Percentiles rank a stretch among this genome's conserved stretches.
Conservation (phyloP, 2,888 invertebrate species). For the Agrotis ipsilon region DNA sequence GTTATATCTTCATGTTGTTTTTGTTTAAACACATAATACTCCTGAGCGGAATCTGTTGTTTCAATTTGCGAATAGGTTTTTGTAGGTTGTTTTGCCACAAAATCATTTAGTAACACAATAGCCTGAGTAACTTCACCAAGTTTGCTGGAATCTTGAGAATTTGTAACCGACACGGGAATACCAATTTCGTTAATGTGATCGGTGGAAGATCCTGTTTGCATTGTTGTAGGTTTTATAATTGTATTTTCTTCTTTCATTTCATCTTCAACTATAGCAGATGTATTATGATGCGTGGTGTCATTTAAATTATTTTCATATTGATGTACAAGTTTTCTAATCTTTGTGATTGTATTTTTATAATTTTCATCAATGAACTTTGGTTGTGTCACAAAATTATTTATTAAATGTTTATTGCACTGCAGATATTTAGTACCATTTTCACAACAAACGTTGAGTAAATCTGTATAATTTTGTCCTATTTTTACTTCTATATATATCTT, state of each 20-base stretch:
- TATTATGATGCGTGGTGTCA: constrained; percentile 9
- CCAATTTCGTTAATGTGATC: constrained; percentile 29
- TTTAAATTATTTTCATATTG: constrained; percentile 68
- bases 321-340: constrained; percentile 74
- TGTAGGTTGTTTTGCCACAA: constrained; percentile 62
- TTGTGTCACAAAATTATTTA: constrained; percentile 27
- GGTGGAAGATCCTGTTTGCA: background rate
- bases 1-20: background rate
- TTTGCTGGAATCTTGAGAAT: constrained; percentile 36
- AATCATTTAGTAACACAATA: constrained; percentile 54
- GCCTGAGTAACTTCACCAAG: constrained; percentile 59
- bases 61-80: constrained; percentile 23
- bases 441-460: constrained; percentile 77
- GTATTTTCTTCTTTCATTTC: constrained; percentile 23
- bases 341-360: constrained; percentile 71
- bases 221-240: constrained; percentile 11
- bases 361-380: constrained; percentile 15
- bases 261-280: background rate
- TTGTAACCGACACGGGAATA: constrained; percentile 6
- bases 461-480: constrained; percentile 65
- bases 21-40: background rate
- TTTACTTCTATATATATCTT: constrained; percentile 81
- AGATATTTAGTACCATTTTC: constrained; percentile 49
- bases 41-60: background rate
- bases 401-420: constrained; percentile 59